Percentiles rank a stretch among this genome's conserved stretches.
phyloP scores from a whole-genome alignment of 2,888 invertebrate species.

The Pachymerium ferrugineum region DNA sequence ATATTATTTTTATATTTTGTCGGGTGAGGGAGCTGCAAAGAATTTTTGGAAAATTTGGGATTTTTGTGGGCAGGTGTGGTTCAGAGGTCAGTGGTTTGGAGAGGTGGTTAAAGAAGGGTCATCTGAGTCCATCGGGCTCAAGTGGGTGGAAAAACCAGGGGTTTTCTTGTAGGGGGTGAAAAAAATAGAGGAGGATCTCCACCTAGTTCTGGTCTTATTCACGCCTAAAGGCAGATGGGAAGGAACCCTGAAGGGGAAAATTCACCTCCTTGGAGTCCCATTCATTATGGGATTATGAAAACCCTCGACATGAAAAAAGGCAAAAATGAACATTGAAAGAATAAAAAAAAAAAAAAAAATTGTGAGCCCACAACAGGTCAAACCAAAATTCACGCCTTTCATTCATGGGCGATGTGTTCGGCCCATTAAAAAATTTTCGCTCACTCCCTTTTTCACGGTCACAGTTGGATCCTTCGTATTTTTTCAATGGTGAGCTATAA shows the following conservation, averaged over 20 bases:
- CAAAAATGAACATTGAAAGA: background rate
- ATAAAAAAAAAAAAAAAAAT: background rate
- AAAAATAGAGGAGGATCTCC: background rate
- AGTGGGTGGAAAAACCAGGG: background rate
- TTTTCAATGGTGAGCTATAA: background rate
- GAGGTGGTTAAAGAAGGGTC: background rate
- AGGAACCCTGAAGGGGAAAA: constrained; percentile 17
- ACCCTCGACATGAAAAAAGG: background rate
- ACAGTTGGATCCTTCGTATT: background rate
- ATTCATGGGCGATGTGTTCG: background rate
- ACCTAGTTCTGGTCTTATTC: background rate
- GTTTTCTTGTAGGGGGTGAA: background rate
- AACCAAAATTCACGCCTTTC: constrained; percentile 23
- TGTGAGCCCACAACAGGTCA: background rate
- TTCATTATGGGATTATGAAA: constrained; percentile 17
- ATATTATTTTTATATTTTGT: too few relatives aligned
- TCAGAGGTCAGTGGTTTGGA: background rate
- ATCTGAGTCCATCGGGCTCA: background rate
- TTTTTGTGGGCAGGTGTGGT: background rate
- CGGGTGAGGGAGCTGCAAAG: too few relatives aligned
- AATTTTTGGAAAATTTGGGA: too few relatives aligned
- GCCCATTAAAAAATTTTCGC: background rate
- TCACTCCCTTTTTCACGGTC: constrained; percentile 22
- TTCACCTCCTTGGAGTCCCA: background rate
- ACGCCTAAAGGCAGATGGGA: background rate